Evolutionary conservation across 2,888 invertebrate species (phyloP), one percentile per base, ranked within the genome.

Genomic region (Patella pellucida): DNA sequence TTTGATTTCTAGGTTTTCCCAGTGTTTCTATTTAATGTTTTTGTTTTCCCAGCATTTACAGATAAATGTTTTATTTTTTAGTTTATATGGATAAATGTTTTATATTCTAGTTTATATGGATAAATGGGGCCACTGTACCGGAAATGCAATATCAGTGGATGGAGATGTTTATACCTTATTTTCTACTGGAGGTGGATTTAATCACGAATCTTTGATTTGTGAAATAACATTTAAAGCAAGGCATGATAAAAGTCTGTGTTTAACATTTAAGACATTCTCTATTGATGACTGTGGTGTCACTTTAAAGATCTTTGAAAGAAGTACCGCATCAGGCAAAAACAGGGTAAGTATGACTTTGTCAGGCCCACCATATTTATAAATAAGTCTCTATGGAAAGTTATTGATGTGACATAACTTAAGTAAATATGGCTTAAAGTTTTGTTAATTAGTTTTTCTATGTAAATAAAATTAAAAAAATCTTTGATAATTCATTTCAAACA

Each of bases 171-270:
- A 79, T 69, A 76, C 73, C 1, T 72, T 82, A 15, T 68, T 73
- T 27, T 77, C 79, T 23, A 78, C 73, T 12, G 81, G 81, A 11
- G 83, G 84, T 27, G 81, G 76, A 4, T 78, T 80, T 14, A 76
- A 77, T 0, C 84, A 85, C 69, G 82, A 85, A 71, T 82, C 81
- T 12, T 71, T 81, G 14, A 72, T 70, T n/a, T 86, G 86, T 75
- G 75, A 74, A 16, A 78, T 86, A 71, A 82, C 79, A 50, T 85
- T 86, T 77, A 81, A 82, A 74, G 81, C 85, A 1, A 78, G 78
- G 16, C 19, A 76, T 11, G 80, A 82, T 41, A 80, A 83, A 31
- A 81, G 84, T 71, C 72, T 86, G 23, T 86, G 86, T 74, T 71
- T 85, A 12, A 82, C 82, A 51, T 85, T 86, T 78, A 77, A 78